Base-by-base conservation (phyloP, 1,140 invertebrate genomes). In the Agraylea sexmaculata region DNA sequence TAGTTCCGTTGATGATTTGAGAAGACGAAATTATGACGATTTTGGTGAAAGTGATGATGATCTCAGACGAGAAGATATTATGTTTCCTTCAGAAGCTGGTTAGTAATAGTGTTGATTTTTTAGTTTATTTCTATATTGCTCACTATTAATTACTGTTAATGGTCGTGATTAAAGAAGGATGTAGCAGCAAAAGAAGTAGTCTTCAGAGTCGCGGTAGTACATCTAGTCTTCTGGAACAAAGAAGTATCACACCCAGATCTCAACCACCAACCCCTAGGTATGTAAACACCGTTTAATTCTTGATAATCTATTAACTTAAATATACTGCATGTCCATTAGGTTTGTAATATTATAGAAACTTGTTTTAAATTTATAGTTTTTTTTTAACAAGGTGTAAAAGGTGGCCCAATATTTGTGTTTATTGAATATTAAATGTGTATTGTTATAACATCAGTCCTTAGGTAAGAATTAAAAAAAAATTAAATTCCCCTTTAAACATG, bases 31-130 rank as follows among this genome's bases (percentile, higher is more conserved):
- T 44, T 85, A 78, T 59, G 87, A 89, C 54, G 87, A 91, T 57
- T 83, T 83, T 53, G 69, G 71, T 51, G 87, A 89, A 60, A 87
- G 84, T 55, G 88, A 92, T 61, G 88, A 92, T 59, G 88, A 92
- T 56, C 70, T 91, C 41, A 74, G 82, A 45, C 71, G 79, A 51
- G 87, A 90, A 59, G 83, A 88, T 54, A 90, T 90, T 53, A 78
- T 80, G 58, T 90, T 90, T 62, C 71, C 78, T 37, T 74, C 73
- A 15, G 80, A 84, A 56, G 71, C 74, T 63, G 80, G 80, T 46
- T 18, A 29, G 15, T 44, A 31, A 31, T 25, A 37, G 18, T 43
- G 15, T 12, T 31, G 16, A 12, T 36, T 38, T 45, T 30, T 13
- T 43, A 38, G 32, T 30, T 28, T 13, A 37, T 45, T 27, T 45